Percentiles rank a stretch among this genome's conserved stretches.
These are phyloP conservation scores for Acleris holmiana DNA, from an alignment of 2,888 invertebrate species.

Conservation along the genomic window DNA sequence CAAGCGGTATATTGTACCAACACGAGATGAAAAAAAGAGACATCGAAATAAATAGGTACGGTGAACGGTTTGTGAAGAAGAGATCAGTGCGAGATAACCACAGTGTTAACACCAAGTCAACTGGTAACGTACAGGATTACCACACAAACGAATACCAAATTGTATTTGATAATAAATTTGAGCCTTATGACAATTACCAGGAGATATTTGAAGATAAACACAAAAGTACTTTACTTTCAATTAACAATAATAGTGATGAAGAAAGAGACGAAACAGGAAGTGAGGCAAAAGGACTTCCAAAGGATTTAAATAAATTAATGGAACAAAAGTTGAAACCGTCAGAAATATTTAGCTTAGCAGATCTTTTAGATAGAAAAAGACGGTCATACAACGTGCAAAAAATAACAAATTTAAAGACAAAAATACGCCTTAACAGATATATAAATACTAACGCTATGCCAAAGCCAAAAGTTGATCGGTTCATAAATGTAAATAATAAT, in stretches of 20 bases:
- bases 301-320: slow-evolving; percentile 44
- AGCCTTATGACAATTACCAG: slow-evolving; percentile 54
- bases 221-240: slow-evolving; percentile 14
- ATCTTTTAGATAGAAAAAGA: slow-evolving; percentile 58
- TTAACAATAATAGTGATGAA: neutral
- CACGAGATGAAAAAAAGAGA: slow-evolving; percentile 41
- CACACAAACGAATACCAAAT: slow-evolving; percentile 59
- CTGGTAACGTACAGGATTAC: slow-evolving; percentile 50
- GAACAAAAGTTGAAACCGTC: slow-evolving; percentile 58
- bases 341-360: slow-evolving; percentile 59
- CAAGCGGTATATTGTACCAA: slow-evolving; percentile 1
- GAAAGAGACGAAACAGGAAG: neutral
- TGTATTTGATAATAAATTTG: slow-evolving; percentile 49
- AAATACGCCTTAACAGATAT: slow-evolving; percentile 58
- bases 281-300: slow-evolving; percentile 37
- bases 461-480: slow-evolving; percentile 51
- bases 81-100: neutral
- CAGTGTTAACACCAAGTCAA: slow-evolving; percentile 39
- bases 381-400: slow-evolving; percentile 54
- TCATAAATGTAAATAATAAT: slow-evolving; percentile 62
- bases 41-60: slow-evolving; percentile 17
- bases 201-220: slow-evolving; percentile 51
- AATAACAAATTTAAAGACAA: slow-evolving; percentile 57
- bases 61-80: slow-evolving; percentile 10
- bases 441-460: slow-evolving; percentile 61